A percentile compares a stretch with the other conserved stretches of the same genome.
Conservation (phyloP, 2,113 vertebrate genomes). For the Myodes glareolus region DNA sequence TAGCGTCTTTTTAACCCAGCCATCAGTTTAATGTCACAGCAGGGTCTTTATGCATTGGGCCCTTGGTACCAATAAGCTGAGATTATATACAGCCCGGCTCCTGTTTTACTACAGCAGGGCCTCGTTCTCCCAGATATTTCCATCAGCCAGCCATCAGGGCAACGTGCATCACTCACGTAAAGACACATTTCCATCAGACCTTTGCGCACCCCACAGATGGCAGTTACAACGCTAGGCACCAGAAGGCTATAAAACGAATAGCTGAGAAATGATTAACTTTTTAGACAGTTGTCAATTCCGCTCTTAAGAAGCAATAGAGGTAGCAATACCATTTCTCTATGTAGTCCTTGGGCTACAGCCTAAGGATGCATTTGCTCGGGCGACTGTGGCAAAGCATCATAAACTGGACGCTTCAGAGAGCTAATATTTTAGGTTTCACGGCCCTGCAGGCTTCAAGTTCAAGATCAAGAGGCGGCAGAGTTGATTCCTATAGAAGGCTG, state of each 20-base stretch:
- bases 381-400: not conserved
- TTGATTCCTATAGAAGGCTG: not conserved
- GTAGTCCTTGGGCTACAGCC: not conserved
- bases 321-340: not conserved
- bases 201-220: constrained; percentile 54
- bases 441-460: not conserved
- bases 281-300: constrained; percentile 68
- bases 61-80: constrained; percentile 51
- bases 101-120: constrained; percentile 50
- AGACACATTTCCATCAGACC: constrained; percentile 60
- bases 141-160: constrained; percentile 45
- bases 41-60: constrained; percentile 57
- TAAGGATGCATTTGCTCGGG: not conserved
- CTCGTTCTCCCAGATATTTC: constrained; percentile 62
- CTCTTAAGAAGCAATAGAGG: constrained; percentile 32
- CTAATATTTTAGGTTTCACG: not conserved
- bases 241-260: constrained; percentile 64
- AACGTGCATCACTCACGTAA: constrained; percentile 36
- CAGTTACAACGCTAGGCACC: constrained; percentile 64
- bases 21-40: constrained; percentile 57
- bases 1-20: constrained; percentile 58
- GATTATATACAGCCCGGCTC: constrained; percentile 25
- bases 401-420: not conserved
- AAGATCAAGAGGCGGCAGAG: not conserved
- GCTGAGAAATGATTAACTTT: constrained; percentile 70